Percentiles rank a stretch among this genome's conserved stretches.
phyloP scores from a whole-genome alignment of 2,113 vertebrate genomes.

The Xyliphius kryptos region DNA sequence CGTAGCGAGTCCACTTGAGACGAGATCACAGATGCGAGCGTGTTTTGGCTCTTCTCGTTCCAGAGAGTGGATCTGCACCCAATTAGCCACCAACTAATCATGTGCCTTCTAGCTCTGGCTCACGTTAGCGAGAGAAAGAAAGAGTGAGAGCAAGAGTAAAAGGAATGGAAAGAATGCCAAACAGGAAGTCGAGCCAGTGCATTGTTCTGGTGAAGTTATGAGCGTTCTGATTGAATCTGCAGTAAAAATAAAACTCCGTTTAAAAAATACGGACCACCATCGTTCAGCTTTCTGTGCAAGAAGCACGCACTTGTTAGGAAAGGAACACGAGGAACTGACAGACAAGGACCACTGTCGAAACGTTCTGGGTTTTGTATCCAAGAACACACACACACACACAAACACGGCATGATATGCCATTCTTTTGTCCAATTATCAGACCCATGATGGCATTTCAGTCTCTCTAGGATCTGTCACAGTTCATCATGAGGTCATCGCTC shows the following conservation, averaged over 20 bases:
- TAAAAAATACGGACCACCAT: constrained; percentile 23
- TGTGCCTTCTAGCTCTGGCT: constrained; percentile 52
- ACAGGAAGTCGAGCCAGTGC: too few relatives aligned
- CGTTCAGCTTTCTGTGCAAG: too few relatives aligned
- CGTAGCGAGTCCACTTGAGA: too few relatives aligned
- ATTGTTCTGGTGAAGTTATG: constrained; percentile 6
- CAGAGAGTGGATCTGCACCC: constrained; percentile 65
- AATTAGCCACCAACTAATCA: constrained; percentile 62
- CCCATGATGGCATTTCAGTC: constrained; percentile 58
- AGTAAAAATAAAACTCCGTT: constrained; percentile 42
- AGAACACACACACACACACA: constrained; percentile 41
- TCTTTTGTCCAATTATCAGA: constrained; percentile 48
- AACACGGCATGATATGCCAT: constrained; percentile 35
- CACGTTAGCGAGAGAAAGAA: constrained; percentile 38
- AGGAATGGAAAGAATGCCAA: constrained; percentile 25
- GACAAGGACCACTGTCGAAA: too few relatives aligned
- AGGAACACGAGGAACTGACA: too few relatives aligned
- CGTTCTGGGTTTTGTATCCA: too few relatives aligned
- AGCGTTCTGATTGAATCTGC: constrained; percentile 53
- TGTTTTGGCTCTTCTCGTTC: too few relatives aligned
- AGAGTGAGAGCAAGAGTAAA: too few relatives aligned
- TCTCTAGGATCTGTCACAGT: constrained; percentile 59
- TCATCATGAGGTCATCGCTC: constrained; percentile 68
- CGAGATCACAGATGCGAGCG: too few relatives aligned
- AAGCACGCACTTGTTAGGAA: too few relatives aligned